Evolutionary conservation across 1,140 invertebrate genomes (phyloP).

Genomic region (Dreissena rostriformis): DNA sequence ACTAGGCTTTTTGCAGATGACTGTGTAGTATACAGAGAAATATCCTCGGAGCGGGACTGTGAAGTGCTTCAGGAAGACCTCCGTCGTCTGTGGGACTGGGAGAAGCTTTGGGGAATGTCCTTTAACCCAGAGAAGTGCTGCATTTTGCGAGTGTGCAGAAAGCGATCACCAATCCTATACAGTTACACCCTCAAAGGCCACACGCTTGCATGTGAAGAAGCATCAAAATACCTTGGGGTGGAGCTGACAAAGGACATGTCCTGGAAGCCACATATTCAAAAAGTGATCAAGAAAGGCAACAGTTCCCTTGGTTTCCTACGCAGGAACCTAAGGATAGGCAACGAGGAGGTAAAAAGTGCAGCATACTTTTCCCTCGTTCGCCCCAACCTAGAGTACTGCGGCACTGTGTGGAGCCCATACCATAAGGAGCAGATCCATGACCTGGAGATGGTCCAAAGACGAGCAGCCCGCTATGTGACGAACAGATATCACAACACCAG

Average conservation of each 20-base stretch:
- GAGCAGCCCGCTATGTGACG: slow-evolving; percentile 26
- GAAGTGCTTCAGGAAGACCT: neutral
- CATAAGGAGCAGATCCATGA: slow-evolving; percentile 7
- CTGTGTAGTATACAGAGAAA: slow-evolving; percentile 20
- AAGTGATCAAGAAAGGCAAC: neutral
- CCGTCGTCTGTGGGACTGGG: neutral
- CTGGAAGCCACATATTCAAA: neutral
- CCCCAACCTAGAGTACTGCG: slow-evolving; percentile 18
- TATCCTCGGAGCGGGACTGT: neutral
- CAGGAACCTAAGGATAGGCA: slow-evolving; percentile 1
- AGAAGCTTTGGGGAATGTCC: slow-evolving; percentile 5
- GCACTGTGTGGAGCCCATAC: slow-evolving; percentile 24
- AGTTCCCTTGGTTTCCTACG: neutral
- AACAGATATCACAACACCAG: slow-evolving; percentile 41
- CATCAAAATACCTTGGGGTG: neutral
- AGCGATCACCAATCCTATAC: neutral
- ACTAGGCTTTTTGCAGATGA: too few species aligned
- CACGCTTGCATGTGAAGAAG: neutral
- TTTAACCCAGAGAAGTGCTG: slow-evolving; percentile 10
- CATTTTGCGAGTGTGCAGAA: slow-evolving; percentile 19
- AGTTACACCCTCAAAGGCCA: neutral
- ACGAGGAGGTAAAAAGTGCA: neutral
- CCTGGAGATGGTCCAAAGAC: slow-evolving; percentile 35
- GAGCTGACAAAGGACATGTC: neutral
- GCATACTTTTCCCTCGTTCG: slow-evolving; percentile 3